Evolutionary conservation across 1,140 invertebrate species (phyloP).

Genomic region (Micrasema longulum): DNA sequence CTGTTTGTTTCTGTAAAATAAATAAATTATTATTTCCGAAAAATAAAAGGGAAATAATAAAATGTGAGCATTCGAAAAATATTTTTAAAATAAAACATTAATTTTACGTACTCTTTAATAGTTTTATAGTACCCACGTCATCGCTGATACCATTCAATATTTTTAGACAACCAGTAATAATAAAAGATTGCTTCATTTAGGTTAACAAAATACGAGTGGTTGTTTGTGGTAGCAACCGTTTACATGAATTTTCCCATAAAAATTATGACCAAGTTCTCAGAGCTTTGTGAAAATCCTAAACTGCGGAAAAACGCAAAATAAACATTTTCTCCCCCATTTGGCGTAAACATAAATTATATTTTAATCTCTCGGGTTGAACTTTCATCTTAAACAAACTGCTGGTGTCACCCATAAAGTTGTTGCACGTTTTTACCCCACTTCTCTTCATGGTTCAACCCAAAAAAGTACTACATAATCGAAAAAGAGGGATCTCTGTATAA

Average conservation of each 20-base stretch:
- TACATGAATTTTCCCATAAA: no score
- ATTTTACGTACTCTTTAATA: no score
- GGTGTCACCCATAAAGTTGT: constrained; percentile 54
- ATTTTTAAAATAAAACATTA: no score
- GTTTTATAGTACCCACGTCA: no score
- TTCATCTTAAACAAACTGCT: constrained; percentile 54
- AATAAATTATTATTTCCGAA: no score
- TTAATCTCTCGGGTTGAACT: constrained; percentile 53
- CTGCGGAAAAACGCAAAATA: constrained; percentile 40
- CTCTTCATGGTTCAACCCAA: neutral
- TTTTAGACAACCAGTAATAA: no score
- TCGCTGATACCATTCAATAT: no score
- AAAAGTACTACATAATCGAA: constrained; percentile 4
- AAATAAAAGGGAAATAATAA: no score
- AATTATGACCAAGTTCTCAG: neutral
- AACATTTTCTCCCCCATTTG: constrained; percentile 44
- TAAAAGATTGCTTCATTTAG: no score
- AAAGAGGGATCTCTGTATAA: neutral
- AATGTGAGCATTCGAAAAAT: no score
- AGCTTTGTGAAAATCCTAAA: constrained; percentile 30
- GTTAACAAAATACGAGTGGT: no score
- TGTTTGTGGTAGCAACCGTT: neutral
- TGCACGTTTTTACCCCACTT: constrained; percentile 28
- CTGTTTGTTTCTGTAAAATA: no score
- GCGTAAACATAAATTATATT: constrained; percentile 54